These are phyloP conservation scores for Ochropleura plecta DNA, from an alignment of 2,888 invertebrate species.

Conservation along the genomic window DNA sequence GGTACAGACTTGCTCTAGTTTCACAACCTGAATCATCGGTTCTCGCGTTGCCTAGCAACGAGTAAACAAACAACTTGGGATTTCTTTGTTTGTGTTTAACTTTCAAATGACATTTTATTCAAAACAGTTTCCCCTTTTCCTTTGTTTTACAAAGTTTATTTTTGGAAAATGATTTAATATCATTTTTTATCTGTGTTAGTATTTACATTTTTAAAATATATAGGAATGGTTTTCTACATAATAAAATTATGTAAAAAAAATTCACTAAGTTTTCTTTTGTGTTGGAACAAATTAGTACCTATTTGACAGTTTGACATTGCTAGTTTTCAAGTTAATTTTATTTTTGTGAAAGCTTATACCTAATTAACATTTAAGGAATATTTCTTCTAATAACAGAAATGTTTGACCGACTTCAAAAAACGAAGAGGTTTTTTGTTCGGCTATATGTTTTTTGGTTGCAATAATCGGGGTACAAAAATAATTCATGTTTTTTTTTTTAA, in stretches of 20 bases:
- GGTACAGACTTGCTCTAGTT: conserved; percentile 45
- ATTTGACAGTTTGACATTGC: background rate
- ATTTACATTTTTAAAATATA: conserved; percentile 22
- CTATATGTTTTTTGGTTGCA: too few species aligned
- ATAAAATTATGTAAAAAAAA: background rate
- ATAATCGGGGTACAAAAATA: too few species aligned
- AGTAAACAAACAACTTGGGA: conserved; percentile 44
- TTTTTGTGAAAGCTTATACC: background rate
- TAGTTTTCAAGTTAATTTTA: background rate
- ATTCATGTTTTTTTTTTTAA: too few species aligned
- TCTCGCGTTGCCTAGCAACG: conserved; percentile 61
- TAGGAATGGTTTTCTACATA: background rate
- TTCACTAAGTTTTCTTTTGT: background rate
- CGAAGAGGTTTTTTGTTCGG: too few species aligned
- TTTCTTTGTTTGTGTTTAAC: conserved; percentile 27
- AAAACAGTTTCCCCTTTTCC: conserved; percentile 23
- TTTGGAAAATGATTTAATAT: background rate
- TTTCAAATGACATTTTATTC: conserved; percentile 37
- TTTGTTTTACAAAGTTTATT: conserved; percentile 24
- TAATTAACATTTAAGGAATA: background rate
- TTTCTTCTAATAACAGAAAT: background rate
- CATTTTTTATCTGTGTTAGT: background rate
- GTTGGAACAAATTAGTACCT: rapidly evolving
- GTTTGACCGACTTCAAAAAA: too few species aligned
- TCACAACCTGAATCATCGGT: conserved; percentile 19